Conservation (phyloP, 1,140 invertebrate species). For the Drosophila seguyi region DNA sequence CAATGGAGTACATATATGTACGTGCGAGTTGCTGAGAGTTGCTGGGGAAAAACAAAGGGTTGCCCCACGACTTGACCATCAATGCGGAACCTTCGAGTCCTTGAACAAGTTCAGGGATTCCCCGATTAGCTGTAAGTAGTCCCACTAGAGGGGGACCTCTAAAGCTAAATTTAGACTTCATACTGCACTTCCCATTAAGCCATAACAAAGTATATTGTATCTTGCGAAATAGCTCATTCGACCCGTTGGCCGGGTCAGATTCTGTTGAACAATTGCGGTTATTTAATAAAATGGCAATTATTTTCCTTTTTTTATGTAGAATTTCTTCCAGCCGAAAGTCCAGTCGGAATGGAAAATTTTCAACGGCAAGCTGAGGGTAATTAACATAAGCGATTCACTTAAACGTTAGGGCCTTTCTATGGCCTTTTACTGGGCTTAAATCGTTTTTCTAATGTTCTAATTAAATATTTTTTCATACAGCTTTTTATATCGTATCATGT, state of each 20-base stretch:
- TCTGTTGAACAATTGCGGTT: conserved; percentile 1
- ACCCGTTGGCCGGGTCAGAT: conserved; percentile 1
- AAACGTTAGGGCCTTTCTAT: neutral
- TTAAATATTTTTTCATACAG: neutral
- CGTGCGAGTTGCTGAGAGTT: neutral
- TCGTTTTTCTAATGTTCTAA: neutral
- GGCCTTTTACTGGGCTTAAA: neutral
- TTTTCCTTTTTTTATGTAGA: conserved; percentile 2
- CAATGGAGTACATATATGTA: conserved; percentile 42
- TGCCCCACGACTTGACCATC: conserved; percentile 7
- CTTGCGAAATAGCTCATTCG: conserved; percentile 5
- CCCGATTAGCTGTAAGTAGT: neutral
- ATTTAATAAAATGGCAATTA: conserved; percentile 1
- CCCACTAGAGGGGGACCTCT: neutral
- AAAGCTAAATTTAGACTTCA: conserved; percentile 1
- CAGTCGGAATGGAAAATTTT: neutral
- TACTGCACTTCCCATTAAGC: conserved; percentile 1
- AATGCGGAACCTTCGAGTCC: conserved; percentile 33
- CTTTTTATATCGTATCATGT: neutral
- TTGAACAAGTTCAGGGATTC: conserved; percentile 38
- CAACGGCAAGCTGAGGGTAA: neutral
- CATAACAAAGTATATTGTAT: conserved; percentile 9
- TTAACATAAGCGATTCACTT: neutral
- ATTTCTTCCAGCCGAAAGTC: conserved; percentile 10
- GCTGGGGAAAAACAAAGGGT: conserved; percentile 11